Conservation (phyloP, 2,888 invertebrate species). For the Teleogryllus oceanicus region DNA sequence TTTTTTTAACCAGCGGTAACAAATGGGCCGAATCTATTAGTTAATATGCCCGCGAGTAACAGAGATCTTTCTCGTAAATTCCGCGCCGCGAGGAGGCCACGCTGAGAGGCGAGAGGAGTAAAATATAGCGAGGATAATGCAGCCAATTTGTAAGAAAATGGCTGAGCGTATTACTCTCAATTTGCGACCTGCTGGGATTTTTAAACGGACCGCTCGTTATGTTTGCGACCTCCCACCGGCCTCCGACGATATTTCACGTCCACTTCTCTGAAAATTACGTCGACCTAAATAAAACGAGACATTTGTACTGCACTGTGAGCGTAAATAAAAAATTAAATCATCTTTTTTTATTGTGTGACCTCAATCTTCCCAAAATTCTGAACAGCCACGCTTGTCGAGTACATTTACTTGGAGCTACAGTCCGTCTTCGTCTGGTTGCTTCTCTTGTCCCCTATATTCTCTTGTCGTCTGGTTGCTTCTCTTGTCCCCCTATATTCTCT, state of each 20-base stretch:
- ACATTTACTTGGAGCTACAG: too few relatives aligned
- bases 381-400: too few relatives aligned
- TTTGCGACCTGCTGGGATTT: slow-evolving; percentile 18
- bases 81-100: not conserved
- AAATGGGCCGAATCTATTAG: slow-evolving; percentile 6
- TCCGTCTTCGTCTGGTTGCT: too few relatives aligned
- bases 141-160: slow-evolving; percentile 10
- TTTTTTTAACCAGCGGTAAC: not conserved
- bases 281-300: not conserved
- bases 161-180: not conserved
- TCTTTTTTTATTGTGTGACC: too few relatives aligned
- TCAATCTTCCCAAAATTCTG: too few relatives aligned
- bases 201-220: not conserved
- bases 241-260: not conserved
- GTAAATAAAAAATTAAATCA: too few relatives aligned
- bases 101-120: not conserved
- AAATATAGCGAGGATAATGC: slow-evolving; percentile 1
- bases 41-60: not conserved
- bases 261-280: not conserved
- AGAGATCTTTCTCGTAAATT: not conserved
- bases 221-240: not conserved
- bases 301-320: not conserved
- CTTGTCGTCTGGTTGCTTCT: too few relatives aligned
- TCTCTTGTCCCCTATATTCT: too few relatives aligned
- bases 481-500: too few relatives aligned